A percentile compares a stretch with the other conserved stretches of the same genome.
Evolutionary conservation across 2,888 invertebrate genomes (phyloP).

Genomic region (Apamea crenata): DNA sequence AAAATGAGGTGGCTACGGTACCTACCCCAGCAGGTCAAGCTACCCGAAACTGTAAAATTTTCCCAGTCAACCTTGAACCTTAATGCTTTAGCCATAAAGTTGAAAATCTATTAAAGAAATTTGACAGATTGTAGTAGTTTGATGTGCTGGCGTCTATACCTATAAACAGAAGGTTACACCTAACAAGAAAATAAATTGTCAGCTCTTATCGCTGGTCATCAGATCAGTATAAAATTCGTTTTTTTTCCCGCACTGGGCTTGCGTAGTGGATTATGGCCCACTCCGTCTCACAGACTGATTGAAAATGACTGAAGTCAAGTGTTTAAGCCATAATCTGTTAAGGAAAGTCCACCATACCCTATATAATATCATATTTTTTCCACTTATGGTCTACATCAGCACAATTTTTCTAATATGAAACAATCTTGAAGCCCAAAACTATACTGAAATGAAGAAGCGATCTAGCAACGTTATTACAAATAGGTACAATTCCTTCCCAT

Average conservation of each 20-base stretch:
- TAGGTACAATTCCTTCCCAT: slow-evolving; percentile 34
- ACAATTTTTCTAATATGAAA: background rate
- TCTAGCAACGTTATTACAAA: slow-evolving; percentile 22
- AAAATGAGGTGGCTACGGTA: background rate
- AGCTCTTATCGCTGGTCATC: background rate
- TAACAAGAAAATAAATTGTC: too few species aligned
- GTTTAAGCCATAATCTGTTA: background rate
- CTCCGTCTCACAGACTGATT: background rate
- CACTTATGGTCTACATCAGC: background rate
- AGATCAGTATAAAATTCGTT: background rate
- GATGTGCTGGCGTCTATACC: too few species aligned
- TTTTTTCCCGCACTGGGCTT: background rate
- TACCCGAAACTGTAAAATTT: too few species aligned
- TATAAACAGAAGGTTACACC: background rate
- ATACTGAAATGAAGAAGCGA: background rate
- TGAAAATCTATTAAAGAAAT: too few species aligned
- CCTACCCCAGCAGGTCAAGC: too few species aligned
- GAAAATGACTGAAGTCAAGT: background rate
- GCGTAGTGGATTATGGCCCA: background rate
- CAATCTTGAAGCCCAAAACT: background rate
- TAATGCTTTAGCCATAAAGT: too few species aligned
- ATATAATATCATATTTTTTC: background rate
- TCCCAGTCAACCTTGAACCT: too few species aligned
- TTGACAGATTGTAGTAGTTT: too few species aligned
- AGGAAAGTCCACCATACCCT: background rate